Base-by-base conservation (phyloP, 2,888 invertebrate genomes). In the Muschampia staudingeri region DNA sequence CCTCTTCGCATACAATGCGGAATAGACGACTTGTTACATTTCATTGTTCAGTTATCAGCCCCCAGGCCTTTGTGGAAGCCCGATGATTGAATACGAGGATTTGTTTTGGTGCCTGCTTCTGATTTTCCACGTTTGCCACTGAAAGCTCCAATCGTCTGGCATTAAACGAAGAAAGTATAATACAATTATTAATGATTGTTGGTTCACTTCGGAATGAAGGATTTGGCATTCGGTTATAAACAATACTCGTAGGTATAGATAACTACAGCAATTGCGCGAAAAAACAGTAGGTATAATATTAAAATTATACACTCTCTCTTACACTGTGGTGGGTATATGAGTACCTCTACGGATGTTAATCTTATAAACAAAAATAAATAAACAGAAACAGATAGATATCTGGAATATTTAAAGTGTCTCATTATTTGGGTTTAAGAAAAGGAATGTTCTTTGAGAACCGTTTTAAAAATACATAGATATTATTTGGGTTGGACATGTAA, bases 41-140 rank as follows among this genome's bases (percentile, higher is more conserved):
- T 96, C 97, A 97, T 96, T 97, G 97, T 97, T 96, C 96, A 95
- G 96, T 95, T 97, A 97, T 97, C 97, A 96, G 96, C 90, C 93
- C 92, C 91, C 90, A 92, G 95, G 95, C 96, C 93, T 96, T 97
- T 96, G 96, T 96, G 95, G 92, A 92, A 91, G 92, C 93, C 91
- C 90, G 96, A 97, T 97, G 97, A 97, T 97, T 97, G 97, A 97
- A 96, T 96, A 96, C 94, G 93, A 94, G 95, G 96, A 97, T 97
- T 97, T 97, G 97, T 97, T 97, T 95, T 92, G 94, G 93, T 91
- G 94, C 94, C 95, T 95, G 96, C 94, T 93, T 91, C 94, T 95
- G 96, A 96, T 96, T 96, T 95, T 92, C 93, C 90, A 89, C 93
- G 93, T 92, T 95, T 95, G 93, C 92, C 89, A 91, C 93, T 94